These are phyloP conservation scores for Coreius guichenoti DNA, from an alignment of 2,797 vertebrate species.

Conservation along the genomic window DNA sequence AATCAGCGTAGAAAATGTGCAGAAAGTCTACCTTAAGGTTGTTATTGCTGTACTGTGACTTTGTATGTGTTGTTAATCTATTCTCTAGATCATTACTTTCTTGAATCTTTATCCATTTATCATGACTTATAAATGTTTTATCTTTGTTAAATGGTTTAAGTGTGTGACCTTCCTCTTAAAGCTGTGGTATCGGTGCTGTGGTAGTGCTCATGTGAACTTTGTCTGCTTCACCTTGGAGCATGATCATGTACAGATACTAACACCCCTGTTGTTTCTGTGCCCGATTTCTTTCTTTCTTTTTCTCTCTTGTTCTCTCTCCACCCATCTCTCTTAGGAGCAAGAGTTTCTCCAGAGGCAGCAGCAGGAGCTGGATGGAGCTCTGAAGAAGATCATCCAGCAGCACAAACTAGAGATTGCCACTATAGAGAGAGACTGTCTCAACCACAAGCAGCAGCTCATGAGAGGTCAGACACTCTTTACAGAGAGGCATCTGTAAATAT, in stretches of 20 bases:
- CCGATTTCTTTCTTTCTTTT: background rate
- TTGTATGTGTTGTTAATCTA: conserved; percentile 34
- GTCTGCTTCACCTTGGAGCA: conserved; percentile 45
- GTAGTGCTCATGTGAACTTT: conserved; percentile 56
- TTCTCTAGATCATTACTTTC: conserved; percentile 31
- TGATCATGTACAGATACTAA: conserved; percentile 8
- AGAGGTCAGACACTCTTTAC: conserved; percentile 80
- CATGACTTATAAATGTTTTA: conserved; percentile 55
- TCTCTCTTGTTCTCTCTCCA: conserved; percentile 8
- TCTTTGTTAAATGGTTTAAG: conserved; percentile 43
- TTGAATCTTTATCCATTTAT: conserved; percentile 49
- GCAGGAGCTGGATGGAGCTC: conserved; percentile 92
- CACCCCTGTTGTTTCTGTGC: conserved; percentile 5
- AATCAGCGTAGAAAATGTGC: background rate
- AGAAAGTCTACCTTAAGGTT: conserved; percentile 1
- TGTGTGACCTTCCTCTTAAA: conserved; percentile 43
- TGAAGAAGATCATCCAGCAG: conserved; percentile 99
- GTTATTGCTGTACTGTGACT: conserved; percentile 12
- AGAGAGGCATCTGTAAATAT: background rate
- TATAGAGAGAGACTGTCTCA: conserved; percentile 95
- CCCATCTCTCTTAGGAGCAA: conserved; percentile 84
- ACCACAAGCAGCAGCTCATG: conserved; percentile 98
- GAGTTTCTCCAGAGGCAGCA: conserved; percentile 99
- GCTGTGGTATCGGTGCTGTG: conserved; percentile 48
- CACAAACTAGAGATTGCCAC: conserved; percentile 96